A percentile compares a stretch with the other conserved stretches of the same genome.
Evolutionary conservation across 2,888 invertebrate genomes (phyloP).

Genomic region (Epinotia nisella): DNA sequence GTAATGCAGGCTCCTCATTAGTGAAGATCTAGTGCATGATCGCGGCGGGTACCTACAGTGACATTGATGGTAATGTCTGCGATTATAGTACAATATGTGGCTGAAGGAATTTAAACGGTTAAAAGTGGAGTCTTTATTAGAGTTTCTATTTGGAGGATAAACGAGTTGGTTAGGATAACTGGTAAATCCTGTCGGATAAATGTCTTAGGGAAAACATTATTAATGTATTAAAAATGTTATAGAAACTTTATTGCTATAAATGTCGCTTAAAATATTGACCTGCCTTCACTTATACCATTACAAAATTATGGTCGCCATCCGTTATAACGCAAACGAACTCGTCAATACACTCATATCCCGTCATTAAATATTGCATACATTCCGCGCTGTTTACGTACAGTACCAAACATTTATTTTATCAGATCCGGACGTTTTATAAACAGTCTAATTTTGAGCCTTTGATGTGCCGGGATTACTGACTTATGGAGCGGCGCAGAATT

Average conservation of each 20-base stretch:
- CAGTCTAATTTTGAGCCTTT: conserved; percentile 44
- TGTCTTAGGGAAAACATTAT: too few relatives aligned
- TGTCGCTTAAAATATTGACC: conserved; percentile 11
- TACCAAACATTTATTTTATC: conserved; percentile 44
- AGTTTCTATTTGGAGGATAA: background rate
- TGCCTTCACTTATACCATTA: background rate
- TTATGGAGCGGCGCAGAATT: conserved; percentile 30
- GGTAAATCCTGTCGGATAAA: background rate
- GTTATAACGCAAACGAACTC: conserved; percentile 27
- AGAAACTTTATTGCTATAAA: background rate
- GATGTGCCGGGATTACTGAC: conserved; percentile 31
- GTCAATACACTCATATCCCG: conserved; percentile 36
- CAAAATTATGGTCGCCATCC: conserved; percentile 26
- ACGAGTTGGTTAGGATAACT: background rate
- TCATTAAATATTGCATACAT: conserved; percentile 45
- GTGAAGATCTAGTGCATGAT: conserved; percentile 41
- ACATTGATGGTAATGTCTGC: conserved; percentile 34
- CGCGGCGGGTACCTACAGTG: conserved; percentile 17
- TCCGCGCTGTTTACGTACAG: conserved; percentile 43
- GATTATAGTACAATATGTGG: conserved; percentile 20
- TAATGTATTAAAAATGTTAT: background rate
- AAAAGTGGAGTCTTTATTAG: background rate
- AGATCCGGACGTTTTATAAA: conserved; percentile 44
- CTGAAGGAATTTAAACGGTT: conserved; percentile 7
- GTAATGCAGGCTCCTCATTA: conserved; percentile 45